Evolutionary conservation across 2,888 invertebrate genomes (phyloP).

Genomic region (Callyntrura guangdongensis): DNA sequence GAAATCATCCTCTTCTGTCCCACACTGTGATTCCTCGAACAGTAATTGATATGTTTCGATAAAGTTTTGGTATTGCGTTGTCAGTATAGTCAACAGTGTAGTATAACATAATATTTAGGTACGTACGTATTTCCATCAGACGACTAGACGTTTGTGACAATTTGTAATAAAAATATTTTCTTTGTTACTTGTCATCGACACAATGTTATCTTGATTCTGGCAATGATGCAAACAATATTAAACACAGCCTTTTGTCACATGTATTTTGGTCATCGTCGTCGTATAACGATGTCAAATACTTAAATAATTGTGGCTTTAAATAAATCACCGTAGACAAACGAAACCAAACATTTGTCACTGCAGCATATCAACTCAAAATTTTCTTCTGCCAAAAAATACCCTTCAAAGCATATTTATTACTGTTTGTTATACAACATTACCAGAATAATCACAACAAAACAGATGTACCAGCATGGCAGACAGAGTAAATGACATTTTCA

Average conservation of each 20-base stretch:
- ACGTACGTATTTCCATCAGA: neutral
- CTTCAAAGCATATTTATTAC: neutral
- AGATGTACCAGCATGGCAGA: neutral
- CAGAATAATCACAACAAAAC: neutral
- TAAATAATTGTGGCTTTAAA: constrained; percentile 18
- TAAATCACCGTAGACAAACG: neutral
- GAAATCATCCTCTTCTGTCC: too few species aligned
- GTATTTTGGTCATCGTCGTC: constrained; percentile 23
- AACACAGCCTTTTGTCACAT: constrained; percentile 46
- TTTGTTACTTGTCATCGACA: constrained; percentile 59
- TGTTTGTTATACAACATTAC: neutral
- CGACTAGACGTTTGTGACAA: neutral
- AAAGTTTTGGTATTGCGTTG: too few species aligned
- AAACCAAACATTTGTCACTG: neutral
- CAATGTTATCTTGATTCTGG: constrained; percentile 67
- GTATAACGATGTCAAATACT: constrained; percentile 51
- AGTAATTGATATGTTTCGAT: too few species aligned
- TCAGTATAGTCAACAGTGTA: too few species aligned
- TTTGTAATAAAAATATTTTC: constrained; percentile 56
- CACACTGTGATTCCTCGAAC: too few species aligned
- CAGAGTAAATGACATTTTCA: constrained; percentile 35
- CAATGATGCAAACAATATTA: constrained; percentile 42
- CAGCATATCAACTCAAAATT: too few species aligned
- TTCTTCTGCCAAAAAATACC: neutral
- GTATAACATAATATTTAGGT: too few species aligned